Evolutionary conservation across 2,888 invertebrate species (phyloP).

Genomic region (Poecilus cupreus): DNA sequence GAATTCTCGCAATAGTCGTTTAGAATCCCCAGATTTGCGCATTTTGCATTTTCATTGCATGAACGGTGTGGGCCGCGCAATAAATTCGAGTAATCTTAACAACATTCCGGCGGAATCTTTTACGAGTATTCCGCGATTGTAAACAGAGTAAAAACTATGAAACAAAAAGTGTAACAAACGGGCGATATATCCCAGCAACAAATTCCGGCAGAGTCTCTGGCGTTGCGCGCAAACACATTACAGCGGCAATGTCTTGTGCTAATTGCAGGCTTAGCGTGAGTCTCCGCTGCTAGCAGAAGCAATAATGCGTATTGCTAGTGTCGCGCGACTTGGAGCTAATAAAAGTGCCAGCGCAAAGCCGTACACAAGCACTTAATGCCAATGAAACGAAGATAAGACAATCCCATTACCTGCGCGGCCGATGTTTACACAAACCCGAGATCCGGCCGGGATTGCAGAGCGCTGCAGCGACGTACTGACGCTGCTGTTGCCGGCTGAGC

Average conservation of each 20-base stretch:
- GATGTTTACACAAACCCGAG: slow-evolving; percentile 65
- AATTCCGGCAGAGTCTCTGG: slow-evolving; percentile 7
- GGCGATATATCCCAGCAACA: slow-evolving; percentile 21
- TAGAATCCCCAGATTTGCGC: too few relatives aligned
- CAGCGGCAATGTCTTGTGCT: slow-evolving; percentile 54
- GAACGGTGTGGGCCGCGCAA: not conserved
- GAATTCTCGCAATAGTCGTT: too few relatives aligned
- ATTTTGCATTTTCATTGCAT: too few relatives aligned
- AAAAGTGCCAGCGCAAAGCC: slow-evolving; percentile 68
- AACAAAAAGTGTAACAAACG: slow-evolving; percentile 29
- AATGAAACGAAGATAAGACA: slow-evolving; percentile 72
- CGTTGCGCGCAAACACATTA: slow-evolving; percentile 54
- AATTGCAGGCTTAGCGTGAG: slow-evolving; percentile 56
- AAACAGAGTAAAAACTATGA: slow-evolving; percentile 22
- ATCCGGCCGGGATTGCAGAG: slow-evolving; percentile 20
- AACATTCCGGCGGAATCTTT: slow-evolving; percentile 6
- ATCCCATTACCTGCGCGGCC: slow-evolving; percentile 69
- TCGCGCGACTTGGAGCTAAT: slow-evolving; percentile 66
- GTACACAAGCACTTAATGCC: slow-evolving; percentile 70
- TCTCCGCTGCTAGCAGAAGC: slow-evolving; percentile 40
- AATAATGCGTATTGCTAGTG: slow-evolving; percentile 57
- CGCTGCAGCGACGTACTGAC: slow-evolving; percentile 24
- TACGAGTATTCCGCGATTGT: not conserved
- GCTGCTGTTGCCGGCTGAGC: slow-evolving; percentile 7
- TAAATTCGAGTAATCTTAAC: slow-evolving; percentile 30